Base-by-base conservation (phyloP, 2,888 invertebrate species). In the Calliscelio sp. region DNA sequence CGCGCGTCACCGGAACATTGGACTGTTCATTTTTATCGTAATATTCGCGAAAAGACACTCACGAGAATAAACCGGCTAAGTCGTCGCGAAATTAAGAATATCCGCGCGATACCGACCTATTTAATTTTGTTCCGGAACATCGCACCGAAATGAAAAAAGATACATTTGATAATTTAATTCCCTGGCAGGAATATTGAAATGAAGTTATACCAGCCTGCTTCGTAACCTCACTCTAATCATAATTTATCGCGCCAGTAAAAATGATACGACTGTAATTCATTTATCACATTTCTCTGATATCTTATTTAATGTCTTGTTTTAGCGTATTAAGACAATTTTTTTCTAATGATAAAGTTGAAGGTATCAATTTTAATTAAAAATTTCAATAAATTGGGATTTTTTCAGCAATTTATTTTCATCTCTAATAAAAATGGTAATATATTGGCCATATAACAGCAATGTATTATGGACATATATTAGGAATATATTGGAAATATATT, bases 11-110 rank as follows among this genome's bases (percentile, higher is more conserved):
- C 38, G 59, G 38, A 4, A 59, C 57, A 41, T 24, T 24, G 16
- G 68, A 28, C 65, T 44, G 66, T 73, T 73, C 59, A 66, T 80
- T 80, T 73, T 80, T 79, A 71, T 79, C 65, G 79, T 63, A 71
- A 79, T 79, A 71, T 28, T 57, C 51, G 61, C 55, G 71, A 51
- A 79, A 79, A 63, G 71, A 79, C 65, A 71, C 79, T 63, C 79
- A 16, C 46, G 79, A 79, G 79, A 55, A 71, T 79, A 79, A 59
- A 55, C 78, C n/a, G 44, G 38, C 28, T 49, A 49, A 46, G 59
- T 61, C 46, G 53, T 25, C 55, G 35, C n/a, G 44, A 63, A 68
- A 55, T 63, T 71, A 63, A 63, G 71, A 63, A 35, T 63, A 53
- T 28, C 41, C 24, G 4, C 20, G 38, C 55, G 53, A 79, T 71